These are phyloP conservation scores for Ips nitidus DNA, from an alignment of 1,140 invertebrate species.

Conservation along the genomic window DNA sequence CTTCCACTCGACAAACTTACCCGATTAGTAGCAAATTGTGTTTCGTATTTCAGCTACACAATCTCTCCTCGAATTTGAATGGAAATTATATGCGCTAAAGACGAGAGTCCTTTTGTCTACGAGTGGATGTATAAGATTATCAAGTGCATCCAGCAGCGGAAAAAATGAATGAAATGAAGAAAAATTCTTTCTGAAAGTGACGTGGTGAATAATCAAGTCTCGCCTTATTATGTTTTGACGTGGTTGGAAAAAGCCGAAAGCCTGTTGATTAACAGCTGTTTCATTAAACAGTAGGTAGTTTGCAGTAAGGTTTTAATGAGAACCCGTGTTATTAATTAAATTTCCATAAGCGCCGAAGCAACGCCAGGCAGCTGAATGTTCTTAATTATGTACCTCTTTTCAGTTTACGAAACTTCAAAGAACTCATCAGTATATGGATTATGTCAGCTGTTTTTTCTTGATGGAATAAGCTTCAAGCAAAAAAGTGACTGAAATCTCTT, in stretches of 20 bases:
- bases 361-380: not conserved
- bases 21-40: conserved; percentile 1
- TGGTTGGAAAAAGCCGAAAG: too few relatives aligned
- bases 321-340: not conserved
- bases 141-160: not conserved
- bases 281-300: not conserved
- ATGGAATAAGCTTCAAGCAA: too few relatives aligned
- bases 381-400: not conserved
- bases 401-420: not conserved
- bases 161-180: not conserved
- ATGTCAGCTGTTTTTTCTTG: too few relatives aligned
- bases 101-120: not conserved
- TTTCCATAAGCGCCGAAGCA: not conserved
- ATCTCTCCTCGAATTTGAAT: not conserved
- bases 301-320: conserved; percentile 1
- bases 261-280: too few relatives aligned
- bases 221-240: too few relatives aligned
- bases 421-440: too few relatives aligned
- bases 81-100: conserved; percentile 1
- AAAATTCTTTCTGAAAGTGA: not conserved
- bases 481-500: too few relatives aligned
- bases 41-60: not conserved
- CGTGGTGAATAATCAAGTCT: not conserved
- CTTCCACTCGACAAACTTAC: not conserved
- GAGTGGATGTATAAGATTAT: not conserved